These are phyloP conservation scores for Opisthograptis luteolata DNA, from an alignment of 2,888 invertebrate genomes.

Conservation along the genomic window DNA sequence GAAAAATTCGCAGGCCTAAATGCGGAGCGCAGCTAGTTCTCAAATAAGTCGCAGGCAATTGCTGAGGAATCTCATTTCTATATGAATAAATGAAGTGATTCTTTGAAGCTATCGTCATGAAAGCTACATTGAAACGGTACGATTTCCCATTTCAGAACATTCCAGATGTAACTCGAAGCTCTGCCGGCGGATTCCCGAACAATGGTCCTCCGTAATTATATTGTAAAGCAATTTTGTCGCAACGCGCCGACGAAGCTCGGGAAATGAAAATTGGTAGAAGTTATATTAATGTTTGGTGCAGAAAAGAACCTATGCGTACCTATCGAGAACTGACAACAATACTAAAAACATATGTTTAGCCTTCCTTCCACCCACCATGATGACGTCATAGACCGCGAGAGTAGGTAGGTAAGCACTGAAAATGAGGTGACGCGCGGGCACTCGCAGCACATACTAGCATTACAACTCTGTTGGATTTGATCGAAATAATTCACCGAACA, in stretches of 20 bases:
- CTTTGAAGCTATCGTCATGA: background rate
- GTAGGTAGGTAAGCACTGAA: no score
- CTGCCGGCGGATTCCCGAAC: conserved; percentile 57
- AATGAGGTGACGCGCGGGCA: no score
- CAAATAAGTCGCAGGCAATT: no score
- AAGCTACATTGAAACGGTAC: conserved; percentile 19
- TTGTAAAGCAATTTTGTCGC: conserved; percentile 76
- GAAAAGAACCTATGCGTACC: background rate
- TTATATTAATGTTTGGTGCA: conserved; percentile 26
- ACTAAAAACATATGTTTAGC: no score
- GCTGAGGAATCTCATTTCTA: no score
- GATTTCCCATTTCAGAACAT: conserved; percentile 50
- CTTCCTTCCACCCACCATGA: no score
- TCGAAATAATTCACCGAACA: no score
- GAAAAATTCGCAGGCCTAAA: no score
- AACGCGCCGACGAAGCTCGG: conserved; percentile 44
- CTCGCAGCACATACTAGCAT: no score
- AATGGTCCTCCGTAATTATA: conserved; percentile 74
- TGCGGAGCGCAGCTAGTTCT: no score
- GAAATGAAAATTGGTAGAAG: conserved; percentile 64
- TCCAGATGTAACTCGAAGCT: conserved; percentile 74
- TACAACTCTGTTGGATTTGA: no score
- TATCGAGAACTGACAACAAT: background rate
- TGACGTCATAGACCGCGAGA: no score
- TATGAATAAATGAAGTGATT: conserved; percentile 1